These are phyloP conservation scores for Pristionchus mayeri DNA, from an alignment of 2,888 invertebrate species.

Conservation along the genomic window DNA sequence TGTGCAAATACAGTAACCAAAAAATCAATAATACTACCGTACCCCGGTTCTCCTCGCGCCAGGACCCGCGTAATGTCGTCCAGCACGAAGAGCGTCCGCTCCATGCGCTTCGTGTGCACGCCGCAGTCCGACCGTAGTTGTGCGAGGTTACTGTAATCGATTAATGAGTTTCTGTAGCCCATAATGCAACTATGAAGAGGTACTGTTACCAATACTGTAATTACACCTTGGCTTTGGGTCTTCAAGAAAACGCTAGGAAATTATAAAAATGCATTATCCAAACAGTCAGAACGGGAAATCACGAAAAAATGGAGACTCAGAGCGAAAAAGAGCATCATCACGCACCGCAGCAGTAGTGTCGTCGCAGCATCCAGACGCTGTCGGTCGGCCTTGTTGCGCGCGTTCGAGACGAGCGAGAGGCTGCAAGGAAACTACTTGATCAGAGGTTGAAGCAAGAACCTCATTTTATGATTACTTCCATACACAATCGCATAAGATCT, in stretches of 20 bases:
- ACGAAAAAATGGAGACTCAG: no score
- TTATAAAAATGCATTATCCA: no score
- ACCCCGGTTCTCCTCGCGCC: slow-evolving; percentile 47
- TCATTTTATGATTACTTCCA: no score
- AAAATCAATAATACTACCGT: slow-evolving; percentile 31
- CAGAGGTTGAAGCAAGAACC: no score
- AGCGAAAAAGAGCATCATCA: no score
- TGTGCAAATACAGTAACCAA: background rate
- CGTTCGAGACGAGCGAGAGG: slow-evolving; percentile 30
- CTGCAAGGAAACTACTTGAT: slow-evolving; percentile 32
- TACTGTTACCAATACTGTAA: background rate
- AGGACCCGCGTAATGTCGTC: slow-evolving; percentile 48
- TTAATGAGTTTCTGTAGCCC: background rate
- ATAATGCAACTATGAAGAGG: background rate
- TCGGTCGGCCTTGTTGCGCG: slow-evolving; percentile 35
- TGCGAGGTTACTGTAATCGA: slow-evolving; percentile 83
- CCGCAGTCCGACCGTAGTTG: slow-evolving; percentile 80
- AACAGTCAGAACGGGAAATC: no score
- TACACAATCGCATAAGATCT: no score
- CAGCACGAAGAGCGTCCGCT: slow-evolving; percentile 56
- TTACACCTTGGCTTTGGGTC: no score
- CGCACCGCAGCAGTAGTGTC: slow-evolving; percentile 12
- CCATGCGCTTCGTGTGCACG: slow-evolving; percentile 58
- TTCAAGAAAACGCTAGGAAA: no score
- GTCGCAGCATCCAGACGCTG: background rate